These are phyloP conservation scores for Papilio glaucus DNA, from an alignment of 1,140 invertebrate species.

Conservation along the genomic window DNA sequence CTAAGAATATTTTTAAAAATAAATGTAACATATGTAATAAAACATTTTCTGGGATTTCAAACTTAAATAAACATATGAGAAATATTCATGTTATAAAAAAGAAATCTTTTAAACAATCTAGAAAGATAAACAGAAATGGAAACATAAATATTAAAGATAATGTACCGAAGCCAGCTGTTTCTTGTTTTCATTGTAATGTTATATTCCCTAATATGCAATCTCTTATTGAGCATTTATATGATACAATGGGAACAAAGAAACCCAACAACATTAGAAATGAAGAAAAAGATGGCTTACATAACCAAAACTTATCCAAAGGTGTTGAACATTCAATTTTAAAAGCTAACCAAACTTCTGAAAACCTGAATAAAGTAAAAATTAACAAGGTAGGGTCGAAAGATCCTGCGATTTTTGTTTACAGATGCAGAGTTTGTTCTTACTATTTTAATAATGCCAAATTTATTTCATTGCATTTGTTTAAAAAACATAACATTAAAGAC, in stretches of 20 bases:
- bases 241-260: constrained; percentile 50
- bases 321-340: constrained; percentile 6
- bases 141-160: constrained; percentile 10
- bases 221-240: constrained; percentile 68
- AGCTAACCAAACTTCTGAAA: constrained; percentile 9
- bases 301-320: not conserved
- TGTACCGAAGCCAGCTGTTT: constrained; percentile 16
- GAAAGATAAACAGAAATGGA: not conserved
- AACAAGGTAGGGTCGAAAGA: not conserved
- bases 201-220: constrained; percentile 52
- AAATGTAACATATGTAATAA: constrained; percentile 45
- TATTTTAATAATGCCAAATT: constrained; percentile 45
- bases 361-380: not conserved
- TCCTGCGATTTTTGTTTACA: not conserved
- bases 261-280: constrained; percentile 27
- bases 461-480: constrained; percentile 44
- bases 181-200: constrained; percentile 61
- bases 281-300: constrained; percentile 24
- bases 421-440: constrained; percentile 47
- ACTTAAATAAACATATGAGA: constrained; percentile 39
- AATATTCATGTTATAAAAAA: constrained; percentile 34
- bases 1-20: constrained; percentile 9
- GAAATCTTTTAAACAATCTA: not conserved
- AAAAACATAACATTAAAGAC: constrained; percentile 48
- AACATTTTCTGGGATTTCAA: constrained; percentile 2